Conservation (phyloP, 2,113 vertebrate genomes). For the Scalopus aquaticus region DNA sequence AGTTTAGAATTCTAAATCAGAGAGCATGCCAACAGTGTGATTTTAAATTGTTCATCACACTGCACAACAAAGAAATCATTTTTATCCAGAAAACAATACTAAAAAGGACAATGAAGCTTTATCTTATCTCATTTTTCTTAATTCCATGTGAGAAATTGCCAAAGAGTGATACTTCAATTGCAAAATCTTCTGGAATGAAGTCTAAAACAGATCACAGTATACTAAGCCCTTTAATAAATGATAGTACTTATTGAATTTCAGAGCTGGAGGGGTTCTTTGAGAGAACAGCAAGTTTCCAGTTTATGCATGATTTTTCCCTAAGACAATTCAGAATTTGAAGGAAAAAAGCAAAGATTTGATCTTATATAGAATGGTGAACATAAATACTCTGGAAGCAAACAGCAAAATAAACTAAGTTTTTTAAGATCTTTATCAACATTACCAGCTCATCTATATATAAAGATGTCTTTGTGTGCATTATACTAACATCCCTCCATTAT, state of each 20-base stretch:
- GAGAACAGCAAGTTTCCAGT: background rate
- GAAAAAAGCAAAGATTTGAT: background rate
- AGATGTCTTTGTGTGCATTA: background rate
- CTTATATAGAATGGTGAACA: background rate
- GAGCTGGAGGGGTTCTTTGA: background rate
- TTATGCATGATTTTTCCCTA: background rate
- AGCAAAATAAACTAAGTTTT: background rate
- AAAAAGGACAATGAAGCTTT: background rate
- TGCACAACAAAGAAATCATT: background rate
- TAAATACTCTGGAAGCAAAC: background rate
- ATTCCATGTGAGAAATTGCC: background rate
- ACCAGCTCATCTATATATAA: slow-evolving; percentile 49
- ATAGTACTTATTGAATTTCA: background rate
- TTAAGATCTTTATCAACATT: background rate
- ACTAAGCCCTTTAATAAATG: background rate
- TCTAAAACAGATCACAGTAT: background rate
- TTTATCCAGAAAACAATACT: background rate
- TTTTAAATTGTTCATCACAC: slow-evolving; percentile 47
- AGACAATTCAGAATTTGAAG: background rate
- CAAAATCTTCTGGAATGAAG: background rate
- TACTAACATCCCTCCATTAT: slow-evolving; percentile 40
- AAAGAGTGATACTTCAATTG: background rate
- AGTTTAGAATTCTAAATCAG: slow-evolving; percentile 53
- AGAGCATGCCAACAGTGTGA: slow-evolving; percentile 35
- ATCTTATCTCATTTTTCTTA: background rate